Conservation (phyloP, 1,140 invertebrate genomes). For the Drosophila lini region DNA sequence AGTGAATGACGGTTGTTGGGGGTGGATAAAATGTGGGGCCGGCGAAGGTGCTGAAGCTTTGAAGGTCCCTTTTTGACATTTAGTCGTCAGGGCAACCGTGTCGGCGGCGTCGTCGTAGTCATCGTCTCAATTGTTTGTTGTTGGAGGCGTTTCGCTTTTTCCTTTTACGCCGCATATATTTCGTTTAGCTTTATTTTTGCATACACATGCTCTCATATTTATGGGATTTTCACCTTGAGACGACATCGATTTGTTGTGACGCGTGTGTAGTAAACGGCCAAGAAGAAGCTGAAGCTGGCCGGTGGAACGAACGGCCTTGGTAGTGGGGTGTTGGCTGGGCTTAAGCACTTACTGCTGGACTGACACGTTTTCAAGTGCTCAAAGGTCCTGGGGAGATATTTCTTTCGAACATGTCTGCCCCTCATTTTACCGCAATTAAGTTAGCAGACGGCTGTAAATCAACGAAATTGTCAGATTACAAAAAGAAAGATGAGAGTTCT, state of each 20-base stretch:
- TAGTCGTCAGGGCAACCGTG: constrained; percentile 50
- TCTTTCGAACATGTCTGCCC: background rate
- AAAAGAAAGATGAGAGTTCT: constrained; percentile 37
- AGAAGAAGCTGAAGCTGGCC: constrained; percentile 18
- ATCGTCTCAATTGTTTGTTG: constrained; percentile 47
- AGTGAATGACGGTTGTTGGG: constrained; percentile 26
- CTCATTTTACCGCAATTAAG: constrained; percentile 4
- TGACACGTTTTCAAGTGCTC: constrained; percentile 6
- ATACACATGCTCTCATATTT: constrained; percentile 57
- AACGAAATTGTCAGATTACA: constrained; percentile 50
- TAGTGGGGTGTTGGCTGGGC: constrained; percentile 15
- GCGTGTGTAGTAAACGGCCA: constrained; percentile 27
- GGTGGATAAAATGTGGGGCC: background rate
- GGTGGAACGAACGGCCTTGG: constrained; percentile 41
- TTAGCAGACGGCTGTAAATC: constrained; percentile 66
- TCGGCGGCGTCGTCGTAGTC: constrained; percentile 20
- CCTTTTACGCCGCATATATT: constrained; percentile 40
- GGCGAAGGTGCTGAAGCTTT: constrained; percentile 27
- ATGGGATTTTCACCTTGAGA: constrained; percentile 77
- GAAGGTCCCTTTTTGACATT: constrained; percentile 53
- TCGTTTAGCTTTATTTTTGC: constrained; percentile 25
- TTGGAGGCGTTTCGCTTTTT: constrained; percentile 45
- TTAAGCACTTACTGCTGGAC: constrained; percentile 17
- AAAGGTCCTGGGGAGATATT: constrained; percentile 15
- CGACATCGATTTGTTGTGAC: constrained; percentile 80